phyloP scores from a whole-genome alignment of 2,888 invertebrate species.

The Adela reaumurella region DNA sequence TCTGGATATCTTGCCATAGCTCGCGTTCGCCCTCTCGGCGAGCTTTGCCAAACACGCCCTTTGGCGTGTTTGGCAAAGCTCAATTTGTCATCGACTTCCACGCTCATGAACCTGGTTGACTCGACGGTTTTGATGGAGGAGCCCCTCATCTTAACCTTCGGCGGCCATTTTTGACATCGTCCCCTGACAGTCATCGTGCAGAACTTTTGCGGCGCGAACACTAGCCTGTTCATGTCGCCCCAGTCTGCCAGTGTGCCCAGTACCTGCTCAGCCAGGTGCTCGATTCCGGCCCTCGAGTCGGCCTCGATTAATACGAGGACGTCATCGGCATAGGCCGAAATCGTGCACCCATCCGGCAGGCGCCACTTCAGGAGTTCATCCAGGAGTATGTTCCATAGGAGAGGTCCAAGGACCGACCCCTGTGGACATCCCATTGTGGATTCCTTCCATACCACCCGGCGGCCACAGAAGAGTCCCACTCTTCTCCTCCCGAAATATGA shows the following conservation, averaged over 20 bases:
- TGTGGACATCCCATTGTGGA: slow-evolving; percentile 2
- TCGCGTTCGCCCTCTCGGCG: too few relatives aligned
- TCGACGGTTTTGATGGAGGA: not conserved
- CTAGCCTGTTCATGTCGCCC: slow-evolving; percentile 11
- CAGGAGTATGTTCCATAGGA: not conserved
- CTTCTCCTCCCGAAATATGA: slow-evolving; percentile 5
- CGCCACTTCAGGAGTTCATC: not conserved
- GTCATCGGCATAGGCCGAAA: not conserved
- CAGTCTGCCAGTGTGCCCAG: slow-evolving; percentile 7
- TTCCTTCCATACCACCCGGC: not conserved
- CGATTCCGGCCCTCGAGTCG: not conserved
- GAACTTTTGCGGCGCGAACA: slow-evolving; percentile 14
- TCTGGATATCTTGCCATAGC: not conserved
- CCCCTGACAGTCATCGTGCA: slow-evolving; percentile 11
- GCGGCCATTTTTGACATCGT: not conserved
- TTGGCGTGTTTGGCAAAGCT: slow-evolving; percentile 11
- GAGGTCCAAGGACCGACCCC: not conserved
- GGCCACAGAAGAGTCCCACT: not conserved
- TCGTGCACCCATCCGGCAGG: not conserved
- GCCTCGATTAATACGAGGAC: not conserved
- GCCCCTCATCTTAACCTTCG: not conserved
- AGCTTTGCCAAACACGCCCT: too few relatives aligned
- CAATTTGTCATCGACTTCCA: slow-evolving; percentile 10
- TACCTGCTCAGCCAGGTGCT: not conserved
- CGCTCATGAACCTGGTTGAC: slow-evolving; percentile 8